A percentile compares a stretch with the other conserved stretches of the same genome.
Evolutionary conservation across 1,140 invertebrate species (phyloP).

Genomic region (Drosophila bifasciata): DNA sequence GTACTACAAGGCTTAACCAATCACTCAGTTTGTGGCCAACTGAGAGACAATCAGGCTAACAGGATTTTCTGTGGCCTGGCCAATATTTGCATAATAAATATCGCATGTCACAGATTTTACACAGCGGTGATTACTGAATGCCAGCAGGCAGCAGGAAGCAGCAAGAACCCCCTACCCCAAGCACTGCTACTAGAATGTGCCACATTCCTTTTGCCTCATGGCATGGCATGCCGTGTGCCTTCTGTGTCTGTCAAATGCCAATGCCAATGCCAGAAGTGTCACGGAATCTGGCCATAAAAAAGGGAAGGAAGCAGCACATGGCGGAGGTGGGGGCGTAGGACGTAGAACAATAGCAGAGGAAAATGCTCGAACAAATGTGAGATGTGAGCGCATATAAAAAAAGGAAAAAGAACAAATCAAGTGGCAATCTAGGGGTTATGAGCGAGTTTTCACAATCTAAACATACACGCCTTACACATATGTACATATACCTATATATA

Average conservation of each 20-base stretch:
- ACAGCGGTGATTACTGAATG: constrained; percentile 29
- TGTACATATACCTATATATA: too few species aligned
- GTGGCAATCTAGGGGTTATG: constrained; percentile 70
- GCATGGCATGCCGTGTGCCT: too few species aligned
- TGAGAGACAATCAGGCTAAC: constrained; percentile 49
- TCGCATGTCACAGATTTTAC: constrained; percentile 68
- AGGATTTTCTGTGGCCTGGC: constrained; percentile 62
- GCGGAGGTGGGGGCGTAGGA: too few species aligned
- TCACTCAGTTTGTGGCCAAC: neutral
- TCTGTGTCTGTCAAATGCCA: constrained; percentile 27
- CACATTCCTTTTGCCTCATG: too few species aligned
- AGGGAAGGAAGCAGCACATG: neutral
- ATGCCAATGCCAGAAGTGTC: constrained; percentile 28
- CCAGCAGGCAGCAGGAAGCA: neutral
- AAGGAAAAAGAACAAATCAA: constrained; percentile 52
- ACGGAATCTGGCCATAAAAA: neutral
- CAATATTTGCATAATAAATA: constrained; percentile 82
- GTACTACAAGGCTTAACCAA: constrained; percentile 7
- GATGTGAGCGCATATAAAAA: constrained; percentile 41
- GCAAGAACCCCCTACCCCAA: too few species aligned
- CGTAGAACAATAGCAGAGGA: neutral
- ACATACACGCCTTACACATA: constrained; percentile 1
- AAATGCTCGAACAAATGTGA: constrained; percentile 47
- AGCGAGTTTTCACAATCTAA: constrained; percentile 44
- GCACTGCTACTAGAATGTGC: too few species aligned